These are phyloP conservation scores for Drosophila murphyi DNA, from an alignment of 1,140 invertebrate genomes.

Conservation along the genomic window DNA sequence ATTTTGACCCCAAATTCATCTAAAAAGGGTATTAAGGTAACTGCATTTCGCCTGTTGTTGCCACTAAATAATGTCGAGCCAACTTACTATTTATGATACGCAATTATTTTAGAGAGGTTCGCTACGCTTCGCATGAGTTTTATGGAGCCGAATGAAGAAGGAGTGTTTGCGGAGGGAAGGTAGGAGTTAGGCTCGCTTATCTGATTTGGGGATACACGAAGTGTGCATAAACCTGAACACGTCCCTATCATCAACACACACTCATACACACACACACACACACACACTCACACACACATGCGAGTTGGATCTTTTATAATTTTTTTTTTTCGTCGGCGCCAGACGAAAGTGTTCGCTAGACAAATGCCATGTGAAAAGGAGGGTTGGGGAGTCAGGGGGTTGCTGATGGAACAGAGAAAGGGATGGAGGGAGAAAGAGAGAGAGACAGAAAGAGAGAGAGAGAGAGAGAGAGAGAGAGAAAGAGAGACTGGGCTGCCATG, in stretches of 20 bases:
- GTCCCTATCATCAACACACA: constrained; percentile 36
- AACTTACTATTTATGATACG: constrained; percentile 71
- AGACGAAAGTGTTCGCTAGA: constrained; percentile 78
- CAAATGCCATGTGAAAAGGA: constrained; percentile 47
- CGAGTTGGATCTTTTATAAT: constrained; percentile 34
- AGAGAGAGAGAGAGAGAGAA: neutral
- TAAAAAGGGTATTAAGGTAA: neutral
- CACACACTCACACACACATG: constrained; percentile 10
- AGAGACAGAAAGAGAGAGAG: neutral
- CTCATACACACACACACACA: constrained; percentile 7
- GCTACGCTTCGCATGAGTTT: constrained; percentile 3
- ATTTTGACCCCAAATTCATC: too few species aligned
- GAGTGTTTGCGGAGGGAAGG: neutral
- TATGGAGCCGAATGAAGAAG: neutral
- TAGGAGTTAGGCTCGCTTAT: constrained; percentile 49
- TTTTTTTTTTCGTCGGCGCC: constrained; percentile 47
- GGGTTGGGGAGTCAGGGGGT: neutral
- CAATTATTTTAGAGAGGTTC: constrained; percentile 69
- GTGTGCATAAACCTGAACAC: constrained; percentile 64
- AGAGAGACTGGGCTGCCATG: constrained; percentile 51
- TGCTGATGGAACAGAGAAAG: neutral
- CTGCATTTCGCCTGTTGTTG: constrained; percentile 42
- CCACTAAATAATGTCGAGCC: constrained; percentile 73
- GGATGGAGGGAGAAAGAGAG: neutral
- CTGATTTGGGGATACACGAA: constrained; percentile 71